Base-by-base conservation (phyloP, 2,888 invertebrate species). In the Agapostemon virescens region DNA sequence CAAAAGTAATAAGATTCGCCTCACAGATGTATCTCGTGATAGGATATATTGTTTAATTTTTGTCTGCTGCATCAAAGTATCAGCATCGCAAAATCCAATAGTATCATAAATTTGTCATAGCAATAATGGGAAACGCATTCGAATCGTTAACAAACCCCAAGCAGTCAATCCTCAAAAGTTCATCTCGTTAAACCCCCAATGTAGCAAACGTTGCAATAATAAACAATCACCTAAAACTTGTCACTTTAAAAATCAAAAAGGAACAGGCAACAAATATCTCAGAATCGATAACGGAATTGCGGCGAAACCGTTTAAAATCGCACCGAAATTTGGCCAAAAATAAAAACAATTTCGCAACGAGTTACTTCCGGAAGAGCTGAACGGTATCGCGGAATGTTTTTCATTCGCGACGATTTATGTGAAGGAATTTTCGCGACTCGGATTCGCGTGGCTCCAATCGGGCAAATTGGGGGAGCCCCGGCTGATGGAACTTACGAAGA, bases 401-500 rank as follows among this genome's bases (percentile, higher is more conserved):
- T 30, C 52, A 30, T 67, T 61, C 42, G 23, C 23, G 40, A 69
- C 55, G 69, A 79, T 73, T 72, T 58, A 38, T 66, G 52, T 55
- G 64, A 36, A 52, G 45, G 42, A 40, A 71, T 76, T 70, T 78
- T 71, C 64, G 74, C 49, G 66, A 64, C 66, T 64, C 61, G 64
- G 69, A 75, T 75, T 69, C 77, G 40, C 74, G 78, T 70, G 73
- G 64, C 72, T 71, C 71, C 78, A 82, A 85, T 85, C 80, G 69
- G 79, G 78, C 83, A 85, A 87, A 86, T 87, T 87, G 79, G 80
- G 45, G 45, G 23, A 74, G 74, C 66, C 73, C 9, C 6, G 23
- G 69, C 82, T 79, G 82, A 87, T 83, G 81, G 79, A 83, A 79
- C 83, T 81, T 75, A 73, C 74, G 79, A 76, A 66, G 83, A 74